Base-by-base conservation (phyloP, 53 echinoderm and acorn worm species). In the Astropecten irregularis region DNA sequence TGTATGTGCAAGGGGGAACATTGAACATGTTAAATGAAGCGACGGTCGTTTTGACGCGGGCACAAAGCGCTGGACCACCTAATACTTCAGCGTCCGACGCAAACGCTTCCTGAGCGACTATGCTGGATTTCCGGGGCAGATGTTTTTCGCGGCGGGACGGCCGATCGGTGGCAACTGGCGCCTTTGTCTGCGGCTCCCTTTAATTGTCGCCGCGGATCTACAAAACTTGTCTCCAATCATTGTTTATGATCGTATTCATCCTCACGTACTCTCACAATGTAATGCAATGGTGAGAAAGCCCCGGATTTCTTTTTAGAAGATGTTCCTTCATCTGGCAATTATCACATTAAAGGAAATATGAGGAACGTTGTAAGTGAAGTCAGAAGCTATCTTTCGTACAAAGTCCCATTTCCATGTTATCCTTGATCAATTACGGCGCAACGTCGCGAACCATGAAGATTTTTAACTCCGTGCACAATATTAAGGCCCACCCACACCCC, bases 121-220 rank as follows among this genome's bases (percentile, higher is more conserved):
- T 33, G 44, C 28, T 61, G 79, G 79, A 46, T 79, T 61, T 79
- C 79, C 79, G 79, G 79, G 62, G 33, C 79, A 79, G 79, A 79
- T 79, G 79, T 79, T 79, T 79, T 59, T 62, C 34, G 79, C 49
- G 61, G 48, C 13, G 62, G 42, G 6, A 42, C 32, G 4, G 33
- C 40, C 49, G 61, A 79, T 47, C 61, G 79, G 42, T 56, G 62
- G 79, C 79, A 11, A 47, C 26, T 56, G 21, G 30, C 21, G 7
- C 26, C 52, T 42, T 71, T 71, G 71, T 61, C 50, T 21, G 48
- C 18, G 31, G 28, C 42, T 40, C 10, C 29, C 61, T 79, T 72
- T 79, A 61, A 47, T 79, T 79, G 40, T 56, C 48, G 60, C 62
- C 48, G 46, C n/a, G 46, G 62, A 60, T 37, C 79, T 79, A 44